Percentiles rank a stretch among this genome's conserved stretches.
Evolutionary conservation across 92 coral and sea anemone species (phyloP).

Genomic region (Metridium senile): DNA sequence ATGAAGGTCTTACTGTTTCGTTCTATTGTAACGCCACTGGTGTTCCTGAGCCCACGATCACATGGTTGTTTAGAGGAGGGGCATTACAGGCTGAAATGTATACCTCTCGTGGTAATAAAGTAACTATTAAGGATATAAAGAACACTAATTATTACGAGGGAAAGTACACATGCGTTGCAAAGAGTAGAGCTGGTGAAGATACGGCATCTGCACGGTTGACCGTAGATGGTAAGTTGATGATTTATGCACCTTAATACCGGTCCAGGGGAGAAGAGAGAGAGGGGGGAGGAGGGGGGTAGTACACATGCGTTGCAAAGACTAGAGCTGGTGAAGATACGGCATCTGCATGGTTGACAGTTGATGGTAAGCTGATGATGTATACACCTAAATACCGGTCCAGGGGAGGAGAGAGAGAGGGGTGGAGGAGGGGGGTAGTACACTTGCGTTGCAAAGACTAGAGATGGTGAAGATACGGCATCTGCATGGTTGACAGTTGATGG

Average conservation of each 20-base stretch:
- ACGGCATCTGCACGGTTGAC: slow-evolving; percentile 21
- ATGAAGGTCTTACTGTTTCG: slow-evolving; percentile 13
- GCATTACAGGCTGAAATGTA: slow-evolving; percentile 1
- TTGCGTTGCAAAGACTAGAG: slow-evolving; percentile 44
- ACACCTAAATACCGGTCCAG: no score
- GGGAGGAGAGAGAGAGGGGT: no score
- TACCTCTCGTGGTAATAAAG: neutral
- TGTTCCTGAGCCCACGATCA: slow-evolving; percentile 50
- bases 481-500: slow-evolving; percentile 47
- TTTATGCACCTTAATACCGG: no score
- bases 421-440: slow-evolving; percentile 49
- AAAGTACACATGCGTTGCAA: slow-evolving; percentile 37
- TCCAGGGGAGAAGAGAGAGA: no score
- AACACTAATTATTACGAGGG: slow-evolving; percentile 46
- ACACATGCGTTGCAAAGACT: slow-evolving; percentile 43
- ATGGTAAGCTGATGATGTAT: slow-evolving; percentile 42
- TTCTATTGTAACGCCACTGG: slow-evolving; percentile 57
- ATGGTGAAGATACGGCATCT: slow-evolving; percentile 27
- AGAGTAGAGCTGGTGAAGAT: slow-evolving; percentile 46
- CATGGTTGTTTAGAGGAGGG: slow-evolving; percentile 42
- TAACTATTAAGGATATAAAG: slow-evolving; percentile 10
- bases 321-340: slow-evolving; percentile 39
- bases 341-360: slow-evolving; percentile 33
- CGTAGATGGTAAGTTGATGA: slow-evolving; percentile 44
- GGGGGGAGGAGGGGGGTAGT: slow-evolving; percentile 50